Base-by-base conservation (phyloP, 2,888 invertebrate genomes). In the Urechis unicinctus region DNA sequence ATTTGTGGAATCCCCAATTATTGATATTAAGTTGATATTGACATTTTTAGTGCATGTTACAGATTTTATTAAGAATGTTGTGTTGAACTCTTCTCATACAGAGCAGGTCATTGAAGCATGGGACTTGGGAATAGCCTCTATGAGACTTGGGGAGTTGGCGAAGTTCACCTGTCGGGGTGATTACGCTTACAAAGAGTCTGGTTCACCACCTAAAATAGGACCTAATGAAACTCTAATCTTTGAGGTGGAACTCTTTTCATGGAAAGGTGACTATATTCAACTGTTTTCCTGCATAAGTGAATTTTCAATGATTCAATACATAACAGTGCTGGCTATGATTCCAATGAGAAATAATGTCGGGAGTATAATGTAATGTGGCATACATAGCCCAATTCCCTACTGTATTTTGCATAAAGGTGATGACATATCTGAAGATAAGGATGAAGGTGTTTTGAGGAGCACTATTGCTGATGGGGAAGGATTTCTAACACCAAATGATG, bases 71-170 rank as follows among this genome's bases (percentile, higher is more conserved):
- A 22, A 17, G 24, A 26, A 25, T 36, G 29, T 43, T 28, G 31
- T 55, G n/a, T n/a, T n/a, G n/a, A n/a, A n/a, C n/a, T n/a, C n/a
- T n/a, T n/a, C n/a, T n/a, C n/a, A n/a, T n/a, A 25, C 67, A 89
- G 89, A 85, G 0, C 79, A 80, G 52, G 93, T 95, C 1, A 94
- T 96, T 62, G 89, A 89, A 81, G 93, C 87, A 79, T 97, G 95
- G 89, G 96, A 97, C 70, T 83, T 91, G 63, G 95, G 93, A 29
- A 87, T 97, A 21, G 88, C 89, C 0, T 88, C 91, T 0, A 97
- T 98, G 97, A 89, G 87, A 78, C 86, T 86, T 67, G 90, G 91
- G 0, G 95, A 96, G 79, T 82, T 88, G 52, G 88, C 90, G 49
- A 81, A 85, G 52, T 79, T 97, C 50, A 89, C 87, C 0, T 92